Percentiles rank a stretch among this genome's conserved stretches.
Conservation (phyloP, 2,888 invertebrate species). For the Drosophila kokeensis region DNA sequence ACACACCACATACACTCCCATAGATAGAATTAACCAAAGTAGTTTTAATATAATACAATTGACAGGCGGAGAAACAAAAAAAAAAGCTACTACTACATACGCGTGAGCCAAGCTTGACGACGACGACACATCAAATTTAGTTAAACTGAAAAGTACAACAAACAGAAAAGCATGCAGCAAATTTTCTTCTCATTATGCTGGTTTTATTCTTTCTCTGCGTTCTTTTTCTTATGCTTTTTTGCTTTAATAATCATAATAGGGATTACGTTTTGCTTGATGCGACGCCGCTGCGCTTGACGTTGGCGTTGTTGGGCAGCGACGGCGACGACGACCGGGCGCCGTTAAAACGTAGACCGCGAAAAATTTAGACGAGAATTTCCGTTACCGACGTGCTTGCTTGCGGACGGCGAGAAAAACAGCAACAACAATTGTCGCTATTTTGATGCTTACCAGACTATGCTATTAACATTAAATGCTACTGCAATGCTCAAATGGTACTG, state of each 20-base stretch:
- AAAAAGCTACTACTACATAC: conserved; percentile 18
- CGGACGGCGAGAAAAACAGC: conserved; percentile 51
- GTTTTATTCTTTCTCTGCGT: not conserved
- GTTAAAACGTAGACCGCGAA: conserved; percentile 57
- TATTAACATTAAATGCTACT: conserved; percentile 17
- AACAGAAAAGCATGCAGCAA: conserved; percentile 34
- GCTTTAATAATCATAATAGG: conserved; percentile 24
- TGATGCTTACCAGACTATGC: conserved; percentile 26
- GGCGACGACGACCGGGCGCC: conserved; percentile 64
- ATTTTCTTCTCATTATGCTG: conserved; percentile 5
- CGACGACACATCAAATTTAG: conserved; percentile 39
- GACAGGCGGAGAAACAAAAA: conserved; percentile 28
- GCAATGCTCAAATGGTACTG: conserved; percentile 29
- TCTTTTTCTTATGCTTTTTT: conserved; percentile 5
- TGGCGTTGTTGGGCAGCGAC: conserved; percentile 55
- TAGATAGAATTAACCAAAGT: conserved; percentile 60
- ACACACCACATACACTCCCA: conserved; percentile 1
- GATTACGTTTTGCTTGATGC: conserved; percentile 57
- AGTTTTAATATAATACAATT: conserved; percentile 71
- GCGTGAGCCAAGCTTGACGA: conserved; percentile 39
- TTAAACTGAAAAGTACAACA: conserved; percentile 33
- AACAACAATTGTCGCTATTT: conserved; percentile 34
- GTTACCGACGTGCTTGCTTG: conserved; percentile 68
- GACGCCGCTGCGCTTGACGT: conserved; percentile 61
- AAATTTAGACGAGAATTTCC: conserved; percentile 56